Evolutionary conservation across 2,797 vertebrate species (phyloP).

Genomic region (Mionectes olivaceus): DNA sequence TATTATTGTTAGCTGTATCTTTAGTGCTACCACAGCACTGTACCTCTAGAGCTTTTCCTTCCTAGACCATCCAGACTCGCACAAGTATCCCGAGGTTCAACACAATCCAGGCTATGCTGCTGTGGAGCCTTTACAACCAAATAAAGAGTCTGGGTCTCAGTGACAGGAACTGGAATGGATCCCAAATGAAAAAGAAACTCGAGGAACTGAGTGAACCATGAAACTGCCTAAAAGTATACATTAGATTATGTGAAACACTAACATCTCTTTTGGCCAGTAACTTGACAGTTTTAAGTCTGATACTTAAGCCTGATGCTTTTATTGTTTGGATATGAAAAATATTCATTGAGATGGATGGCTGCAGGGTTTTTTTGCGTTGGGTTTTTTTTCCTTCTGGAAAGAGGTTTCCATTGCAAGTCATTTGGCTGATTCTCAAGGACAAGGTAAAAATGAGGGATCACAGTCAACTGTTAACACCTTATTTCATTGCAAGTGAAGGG

Average conservation of each 20-base stretch:
- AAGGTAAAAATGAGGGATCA: background rate
- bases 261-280: conserved; percentile 51
- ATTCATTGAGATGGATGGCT: background rate
- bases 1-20: too few relatives aligned
- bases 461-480: background rate
- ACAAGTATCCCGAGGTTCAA: background rate
- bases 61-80: background rate
- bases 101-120: background rate
- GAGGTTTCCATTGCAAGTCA: background rate
- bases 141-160: background rate
- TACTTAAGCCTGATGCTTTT: conserved; percentile 47
- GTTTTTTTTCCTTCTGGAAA: background rate
- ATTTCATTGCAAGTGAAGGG: background rate
- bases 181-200: conserved; percentile 27
- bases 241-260: conserved; percentile 31
- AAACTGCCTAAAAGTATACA: conserved; percentile 49
- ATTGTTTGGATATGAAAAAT: conserved; percentile 21
- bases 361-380: background rate
- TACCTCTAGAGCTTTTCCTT: background rate
- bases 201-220: conserved; percentile 2
- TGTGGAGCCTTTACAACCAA: background rate
- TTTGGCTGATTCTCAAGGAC: background rate
- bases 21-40: background rate
- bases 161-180: background rate
- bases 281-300: conserved; percentile 49